Percentiles rank a stretch among this genome's conserved stretches.
Evolutionary conservation across 35 echinoderm and acorn worm species (phyloP).

Genomic region (Strongylocentrotus purpuratus): DNA sequence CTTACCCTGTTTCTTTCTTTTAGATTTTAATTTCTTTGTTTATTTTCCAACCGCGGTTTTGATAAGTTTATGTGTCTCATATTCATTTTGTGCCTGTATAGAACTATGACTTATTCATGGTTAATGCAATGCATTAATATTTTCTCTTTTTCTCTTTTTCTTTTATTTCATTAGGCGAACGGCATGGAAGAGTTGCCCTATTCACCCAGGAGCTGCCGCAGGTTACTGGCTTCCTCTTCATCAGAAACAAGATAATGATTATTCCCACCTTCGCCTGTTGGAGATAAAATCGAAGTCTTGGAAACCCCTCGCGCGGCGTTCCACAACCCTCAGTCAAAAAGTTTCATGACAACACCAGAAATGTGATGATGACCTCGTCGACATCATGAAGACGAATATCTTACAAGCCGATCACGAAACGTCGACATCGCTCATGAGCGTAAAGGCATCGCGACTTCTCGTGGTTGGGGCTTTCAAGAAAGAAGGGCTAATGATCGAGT

Average conservation of each 20-base stretch:
- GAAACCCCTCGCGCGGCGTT: neutral
- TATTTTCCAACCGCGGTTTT: too few species aligned
- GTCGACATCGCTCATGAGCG: neutral
- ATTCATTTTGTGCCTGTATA: neutral
- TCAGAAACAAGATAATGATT: neutral
- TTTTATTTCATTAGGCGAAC: neutral
- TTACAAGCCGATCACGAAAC: neutral
- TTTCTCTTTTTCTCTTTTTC: neutral
- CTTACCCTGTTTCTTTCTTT: neutral
- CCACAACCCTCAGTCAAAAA: neutral
- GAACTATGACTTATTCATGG: neutral
- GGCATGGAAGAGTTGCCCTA: constrained; percentile 30
- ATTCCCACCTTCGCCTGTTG: neutral
- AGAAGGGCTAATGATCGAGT: too few species aligned
- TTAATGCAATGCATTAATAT: neutral
- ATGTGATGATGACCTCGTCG: neutral
- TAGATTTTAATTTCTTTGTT: neutral
- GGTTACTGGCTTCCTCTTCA: neutral
- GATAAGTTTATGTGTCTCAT: neutral
- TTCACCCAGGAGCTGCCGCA: neutral
- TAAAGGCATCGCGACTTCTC: neutral
- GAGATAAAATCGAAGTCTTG: neutral
- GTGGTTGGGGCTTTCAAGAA: too few species aligned
- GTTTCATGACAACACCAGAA: neutral
- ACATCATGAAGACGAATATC: too few species aligned